Base-by-base conservation (phyloP, 2,113 vertebrate species). In the Machaerirhynchus nigripectus region DNA sequence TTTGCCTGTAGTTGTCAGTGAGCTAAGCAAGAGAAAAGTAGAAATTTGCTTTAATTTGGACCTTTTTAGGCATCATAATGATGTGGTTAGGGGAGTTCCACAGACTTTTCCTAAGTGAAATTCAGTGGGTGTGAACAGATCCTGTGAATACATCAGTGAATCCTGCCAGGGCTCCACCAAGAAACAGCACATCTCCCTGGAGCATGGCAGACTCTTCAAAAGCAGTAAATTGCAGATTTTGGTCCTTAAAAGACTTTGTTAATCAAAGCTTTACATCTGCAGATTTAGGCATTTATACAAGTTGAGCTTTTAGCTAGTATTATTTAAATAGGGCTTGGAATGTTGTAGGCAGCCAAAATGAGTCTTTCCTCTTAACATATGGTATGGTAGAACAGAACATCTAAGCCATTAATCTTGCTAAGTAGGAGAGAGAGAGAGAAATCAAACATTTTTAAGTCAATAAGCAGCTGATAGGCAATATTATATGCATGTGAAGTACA, bases 361-460 rank as follows among this genome's bases (percentile, higher is more conserved):
- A 69, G 90, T 96, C 56, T 96, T 94, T 96, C 49, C 44, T 95
- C 65, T 80, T 74, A 93, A 84, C 76, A 88, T 95, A 88, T 93
- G 92, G 87, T 70, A 94, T 67, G 63, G 84, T 87, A 78, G 92
- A 93, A 81, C 76, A 92, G 89, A 92, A 90, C 64, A 77, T 93
- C 84, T 93, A 96, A 96, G 80, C 85, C 87, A 96, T 96, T 96
- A 96, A 95, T 97, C 79, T 89, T 96, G 28, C 53, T 86, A 95
- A 96, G 79, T 93, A 95, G 67, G 75, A 84, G 93, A 97, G 93
- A 91, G 55, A 83, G 81, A 90, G 39, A 93, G 22, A 89, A 53
- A 94, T 91, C 78, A 96, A 95, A 90, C 67, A 56, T 90, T 94
- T 97, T 86, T 16, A 95, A 87, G 84, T 96, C 91, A 96, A 85